Base-by-base conservation (phyloP, 2,888 invertebrate species). In the Tipula confusa region DNA sequence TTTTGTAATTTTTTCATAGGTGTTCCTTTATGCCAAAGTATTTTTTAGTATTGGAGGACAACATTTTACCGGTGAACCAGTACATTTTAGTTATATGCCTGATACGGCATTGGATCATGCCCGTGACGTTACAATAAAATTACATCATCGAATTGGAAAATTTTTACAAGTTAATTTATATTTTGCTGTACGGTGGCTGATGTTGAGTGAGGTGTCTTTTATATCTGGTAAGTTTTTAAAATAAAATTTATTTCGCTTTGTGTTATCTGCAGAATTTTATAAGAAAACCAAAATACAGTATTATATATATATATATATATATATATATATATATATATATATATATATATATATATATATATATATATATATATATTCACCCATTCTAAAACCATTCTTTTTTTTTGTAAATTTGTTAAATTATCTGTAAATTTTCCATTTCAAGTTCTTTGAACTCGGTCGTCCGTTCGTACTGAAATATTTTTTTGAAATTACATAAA, bases 191-290 rank as follows among this genome's bases (percentile, higher is more conserved):
- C 92, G 93, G 86, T 97, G 96, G 96, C 93, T 97, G 88, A 93
- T 96, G 91, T 91, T 97, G 87, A 95, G 96, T 89, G 97, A 97
- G 90, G 92, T 96, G 85, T 93, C 94, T 86, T 96, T 97, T 88
- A 93, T 93, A 87, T 96, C 96, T 86, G 93, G 96, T 96, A 90
- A 89, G 87, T 86, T 79, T n/a, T n/a, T n/a, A n/a, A n/a, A n/a
- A n/a, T n/a, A n/a, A n/a, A n/a, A n/a, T n/a, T n/a, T n/a, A n/a
- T n/a, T n/a, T n/a, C n/a, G n/a, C n/a, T n/a, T n/a, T n/a, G n/a
- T n/a, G n/a, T n/a, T n/a, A n/a, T n/a, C n/a, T n/a, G n/a, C n/a
- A n/a, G n/a, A n/a, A n/a, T n/a, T n/a, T n/a, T n/a, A n/a, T n/a
- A n/a, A n/a, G n/a, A n/a, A n/a, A n/a, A n/a, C n/a, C n/a, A n/a